These are phyloP conservation scores for Polia nebulosa DNA, from an alignment of 2,888 invertebrate species.

Conservation along the genomic window DNA sequence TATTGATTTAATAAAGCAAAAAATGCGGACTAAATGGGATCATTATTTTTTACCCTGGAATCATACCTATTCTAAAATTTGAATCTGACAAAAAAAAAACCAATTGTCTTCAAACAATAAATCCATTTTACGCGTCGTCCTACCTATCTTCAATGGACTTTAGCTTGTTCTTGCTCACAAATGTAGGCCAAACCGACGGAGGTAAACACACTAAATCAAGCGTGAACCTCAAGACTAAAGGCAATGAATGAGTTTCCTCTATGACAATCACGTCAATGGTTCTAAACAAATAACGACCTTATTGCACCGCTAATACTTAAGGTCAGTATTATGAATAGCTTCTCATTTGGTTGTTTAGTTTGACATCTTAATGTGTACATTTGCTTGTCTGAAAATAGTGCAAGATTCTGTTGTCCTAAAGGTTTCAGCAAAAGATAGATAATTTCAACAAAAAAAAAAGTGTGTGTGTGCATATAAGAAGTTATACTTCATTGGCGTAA, in stretches of 20 bases:
- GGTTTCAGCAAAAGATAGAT: too few species aligned
- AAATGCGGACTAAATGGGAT: too few species aligned
- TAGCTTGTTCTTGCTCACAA: slow-evolving; percentile 11
- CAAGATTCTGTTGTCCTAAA: neutral
- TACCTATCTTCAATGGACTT: neutral
- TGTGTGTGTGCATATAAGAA: too few species aligned
- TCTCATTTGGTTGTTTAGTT: slow-evolving; percentile 26
- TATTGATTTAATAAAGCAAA: too few species aligned
- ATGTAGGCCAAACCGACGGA: slow-evolving; percentile 40
- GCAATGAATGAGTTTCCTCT: slow-evolving; percentile 61
- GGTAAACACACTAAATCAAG: slow-evolving; percentile 56
- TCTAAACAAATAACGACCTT: slow-evolving; percentile 60
- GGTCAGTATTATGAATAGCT: slow-evolving; percentile 42
- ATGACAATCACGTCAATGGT: slow-evolving; percentile 30
- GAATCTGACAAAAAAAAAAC: too few species aligned
- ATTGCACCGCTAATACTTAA: slow-evolving; percentile 43
- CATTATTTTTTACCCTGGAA: too few species aligned
- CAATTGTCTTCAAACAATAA: neutral
- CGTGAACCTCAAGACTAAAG: slow-evolving; percentile 50
- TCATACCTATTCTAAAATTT: too few species aligned
- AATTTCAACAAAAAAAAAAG: too few species aligned
- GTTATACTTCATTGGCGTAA: too few species aligned
- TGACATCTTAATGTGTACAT: slow-evolving; percentile 11
- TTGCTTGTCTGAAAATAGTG: slow-evolving; percentile 4
- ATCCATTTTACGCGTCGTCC: neutral